phyloP scores from a whole-genome alignment of 2,888 invertebrate genomes.

The Nomada fabriciana region DNA sequence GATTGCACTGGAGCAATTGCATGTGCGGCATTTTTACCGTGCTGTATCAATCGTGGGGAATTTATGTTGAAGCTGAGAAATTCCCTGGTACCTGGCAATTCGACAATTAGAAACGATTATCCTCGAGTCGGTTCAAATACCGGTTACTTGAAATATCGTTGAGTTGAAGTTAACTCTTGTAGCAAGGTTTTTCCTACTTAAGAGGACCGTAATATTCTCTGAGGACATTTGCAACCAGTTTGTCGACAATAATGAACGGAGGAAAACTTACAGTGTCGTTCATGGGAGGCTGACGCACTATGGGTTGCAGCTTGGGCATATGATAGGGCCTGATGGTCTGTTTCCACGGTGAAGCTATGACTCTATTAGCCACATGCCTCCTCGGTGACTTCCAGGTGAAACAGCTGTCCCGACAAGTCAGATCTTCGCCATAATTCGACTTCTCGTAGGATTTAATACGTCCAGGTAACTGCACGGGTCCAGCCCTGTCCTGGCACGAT shows the following conservation, averaged over 20 bases:
- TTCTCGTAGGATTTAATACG: slow-evolving; percentile 42
- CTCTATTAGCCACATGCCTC: slow-evolving; percentile 80
- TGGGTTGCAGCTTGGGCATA: slow-evolving; percentile 77
- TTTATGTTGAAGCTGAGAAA: neutral
- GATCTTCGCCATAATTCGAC: slow-evolving; percentile 66
- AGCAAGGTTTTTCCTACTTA: neutral
- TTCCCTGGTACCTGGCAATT: slow-evolving; percentile 7
- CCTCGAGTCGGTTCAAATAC: neutral
- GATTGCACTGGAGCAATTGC: no score
- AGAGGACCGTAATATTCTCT: neutral
- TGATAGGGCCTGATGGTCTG: slow-evolving; percentile 80
- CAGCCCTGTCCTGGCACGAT: slow-evolving; percentile 4
- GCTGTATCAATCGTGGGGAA: neutral
- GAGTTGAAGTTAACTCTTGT: no score
- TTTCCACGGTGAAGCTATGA: slow-evolving; percentile 81
- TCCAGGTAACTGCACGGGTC: slow-evolving; percentile 17
- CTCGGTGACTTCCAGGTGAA: slow-evolving; percentile 74
- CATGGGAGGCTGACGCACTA: slow-evolving; percentile 42
- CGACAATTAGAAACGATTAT: neutral
- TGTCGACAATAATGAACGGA: neutral
- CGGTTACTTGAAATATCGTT: neutral
- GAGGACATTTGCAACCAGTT: neutral
- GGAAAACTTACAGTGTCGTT: slow-evolving; percentile 40
- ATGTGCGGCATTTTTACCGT: neutral
- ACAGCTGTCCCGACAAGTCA: slow-evolving; percentile 71